These are phyloP conservation scores for Erannis defoliaria DNA, from an alignment of 2,888 invertebrate genomes.

Conservation along the genomic window DNA sequence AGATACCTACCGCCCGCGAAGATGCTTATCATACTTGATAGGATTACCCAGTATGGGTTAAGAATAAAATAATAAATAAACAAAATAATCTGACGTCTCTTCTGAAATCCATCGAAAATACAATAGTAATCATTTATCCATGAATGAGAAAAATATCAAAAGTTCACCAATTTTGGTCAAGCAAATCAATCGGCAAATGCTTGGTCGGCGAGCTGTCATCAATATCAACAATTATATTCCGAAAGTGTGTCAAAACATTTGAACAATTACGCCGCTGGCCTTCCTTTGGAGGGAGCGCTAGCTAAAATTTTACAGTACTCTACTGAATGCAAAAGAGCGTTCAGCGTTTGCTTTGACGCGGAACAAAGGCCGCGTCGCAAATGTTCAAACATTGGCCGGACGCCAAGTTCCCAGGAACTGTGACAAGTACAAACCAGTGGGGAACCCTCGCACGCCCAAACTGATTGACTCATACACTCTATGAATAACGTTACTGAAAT, in stretches of 20 bases:
- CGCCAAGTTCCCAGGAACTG: slow-evolving; percentile 62
- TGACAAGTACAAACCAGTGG: slow-evolving; percentile 31
- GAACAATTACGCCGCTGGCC: slow-evolving; percentile 47
- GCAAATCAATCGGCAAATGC: too few species aligned
- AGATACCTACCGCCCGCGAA: not conserved
- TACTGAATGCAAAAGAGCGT: slow-evolving; percentile 66
- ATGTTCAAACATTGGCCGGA: slow-evolving; percentile 66
- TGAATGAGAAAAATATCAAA: too few species aligned
- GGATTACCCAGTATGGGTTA: not conserved
- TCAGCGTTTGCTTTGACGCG: slow-evolving; percentile 65
- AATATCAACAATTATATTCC: slow-evolving; percentile 32
- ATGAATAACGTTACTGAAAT: slow-evolving; percentile 3
- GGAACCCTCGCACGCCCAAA: slow-evolving; percentile 4
- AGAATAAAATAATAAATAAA: too few species aligned
- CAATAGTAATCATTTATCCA: too few species aligned
- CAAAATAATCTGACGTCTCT: too few species aligned
- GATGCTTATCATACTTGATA: not conserved
- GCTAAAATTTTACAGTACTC: slow-evolving; percentile 60
- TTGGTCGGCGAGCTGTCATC: slow-evolving; percentile 11
- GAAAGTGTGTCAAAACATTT: slow-evolving; percentile 47
- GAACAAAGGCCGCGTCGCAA: slow-evolving; percentile 61
- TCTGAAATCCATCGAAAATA: too few species aligned
- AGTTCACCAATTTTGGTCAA: too few species aligned
- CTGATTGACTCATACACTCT: slow-evolving; percentile 17
- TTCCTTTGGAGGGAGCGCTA: slow-evolving; percentile 56